phyloP scores from a whole-genome alignment of 2,888 invertebrate genomes.

The Sarcophaga rosellei region DNA sequence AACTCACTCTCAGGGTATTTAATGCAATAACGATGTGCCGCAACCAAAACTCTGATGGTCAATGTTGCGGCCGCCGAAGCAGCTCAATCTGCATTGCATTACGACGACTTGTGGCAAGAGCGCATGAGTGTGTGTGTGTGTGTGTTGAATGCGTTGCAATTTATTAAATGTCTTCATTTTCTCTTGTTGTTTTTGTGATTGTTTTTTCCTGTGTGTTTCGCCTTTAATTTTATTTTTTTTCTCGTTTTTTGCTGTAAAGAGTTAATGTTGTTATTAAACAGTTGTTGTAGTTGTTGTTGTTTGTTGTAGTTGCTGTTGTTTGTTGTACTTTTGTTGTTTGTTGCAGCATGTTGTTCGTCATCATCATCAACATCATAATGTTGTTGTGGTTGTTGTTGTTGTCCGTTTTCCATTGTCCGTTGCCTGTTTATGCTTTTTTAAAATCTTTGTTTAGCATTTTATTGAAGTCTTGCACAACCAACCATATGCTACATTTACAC shows the following conservation, averaged over 20 bases:
- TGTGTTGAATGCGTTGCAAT: slow-evolving; percentile 70
- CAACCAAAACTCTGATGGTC: slow-evolving; percentile 59
- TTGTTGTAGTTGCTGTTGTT: neutral
- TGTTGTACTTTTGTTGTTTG: slow-evolving; percentile 11
- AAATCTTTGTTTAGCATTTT: slow-evolving; percentile 62
- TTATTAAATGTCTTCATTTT: slow-evolving; percentile 76
- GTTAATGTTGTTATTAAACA: slow-evolving; percentile 64
- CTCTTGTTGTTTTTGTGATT: slow-evolving; percentile 14
- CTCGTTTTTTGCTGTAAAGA: slow-evolving; percentile 51
- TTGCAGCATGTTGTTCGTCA: slow-evolving; percentile 26
- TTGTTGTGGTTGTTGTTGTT: slow-evolving; percentile 27
- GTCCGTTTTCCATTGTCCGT: slow-evolving; percentile 40
- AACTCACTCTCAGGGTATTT: slow-evolving; percentile 10
- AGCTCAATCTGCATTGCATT: slow-evolving; percentile 52
- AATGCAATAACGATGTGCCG: slow-evolving; percentile 33
- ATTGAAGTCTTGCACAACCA: slow-evolving; percentile 41
- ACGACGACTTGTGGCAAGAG: slow-evolving; percentile 46
- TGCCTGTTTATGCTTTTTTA: slow-evolving; percentile 58
- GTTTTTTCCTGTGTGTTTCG: neutral
- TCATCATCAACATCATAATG: neutral
- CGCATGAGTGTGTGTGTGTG: neutral
- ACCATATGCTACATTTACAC: slow-evolving; percentile 19
- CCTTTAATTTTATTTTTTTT: slow-evolving; percentile 12
- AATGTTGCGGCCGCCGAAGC: slow-evolving; percentile 53
- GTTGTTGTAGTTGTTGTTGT: slow-evolving; percentile 9